Evolutionary conservation across 1,140 invertebrate species (phyloP).

Genomic region (Zaprionus ghesquierei): DNA sequence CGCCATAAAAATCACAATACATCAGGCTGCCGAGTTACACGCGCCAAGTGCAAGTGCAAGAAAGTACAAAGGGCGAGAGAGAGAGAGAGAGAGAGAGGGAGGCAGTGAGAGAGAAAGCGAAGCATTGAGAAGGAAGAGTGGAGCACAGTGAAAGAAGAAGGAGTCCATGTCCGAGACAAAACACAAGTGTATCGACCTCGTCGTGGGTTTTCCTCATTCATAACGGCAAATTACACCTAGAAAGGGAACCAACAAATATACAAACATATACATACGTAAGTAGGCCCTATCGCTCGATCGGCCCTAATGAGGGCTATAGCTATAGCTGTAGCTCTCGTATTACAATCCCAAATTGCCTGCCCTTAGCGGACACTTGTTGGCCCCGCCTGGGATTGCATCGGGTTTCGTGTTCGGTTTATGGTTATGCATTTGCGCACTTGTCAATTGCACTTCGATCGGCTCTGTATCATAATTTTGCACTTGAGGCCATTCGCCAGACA

Average conservation of each 20-base stretch:
- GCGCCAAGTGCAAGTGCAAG: conserved; percentile 33
- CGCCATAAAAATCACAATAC: conserved; percentile 70
- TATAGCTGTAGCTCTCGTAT: conserved; percentile 35
- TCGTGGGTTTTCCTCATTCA: conserved; percentile 47
- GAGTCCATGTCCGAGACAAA: background rate
- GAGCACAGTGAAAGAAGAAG: background rate
- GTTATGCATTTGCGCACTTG: conserved; percentile 76
- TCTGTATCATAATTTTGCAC: conserved; percentile 4
- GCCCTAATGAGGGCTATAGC: background rate
- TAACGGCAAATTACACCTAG: conserved; percentile 21
- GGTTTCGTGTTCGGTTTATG: conserved; percentile 68
- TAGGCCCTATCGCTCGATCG: background rate
- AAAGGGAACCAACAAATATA: background rate
- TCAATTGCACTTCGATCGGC: conserved; percentile 69
- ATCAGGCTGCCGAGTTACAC: conserved; percentile 61
- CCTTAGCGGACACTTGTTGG: conserved; percentile 60
- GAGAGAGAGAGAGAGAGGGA: conserved; percentile 30
- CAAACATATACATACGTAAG: too few relatives aligned
- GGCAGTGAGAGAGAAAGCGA: background rate
- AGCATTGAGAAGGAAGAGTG: conserved; percentile 1
- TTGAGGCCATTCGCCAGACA: conserved; percentile 45
- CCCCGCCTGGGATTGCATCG: conserved; percentile 39
- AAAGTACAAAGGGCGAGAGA: conserved; percentile 54
- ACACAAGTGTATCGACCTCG: conserved; percentile 73
- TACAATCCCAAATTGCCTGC: conserved; percentile 41